Conservation (phyloP, 2,888 invertebrate genomes). For the Boloria euphrosyne region DNA sequence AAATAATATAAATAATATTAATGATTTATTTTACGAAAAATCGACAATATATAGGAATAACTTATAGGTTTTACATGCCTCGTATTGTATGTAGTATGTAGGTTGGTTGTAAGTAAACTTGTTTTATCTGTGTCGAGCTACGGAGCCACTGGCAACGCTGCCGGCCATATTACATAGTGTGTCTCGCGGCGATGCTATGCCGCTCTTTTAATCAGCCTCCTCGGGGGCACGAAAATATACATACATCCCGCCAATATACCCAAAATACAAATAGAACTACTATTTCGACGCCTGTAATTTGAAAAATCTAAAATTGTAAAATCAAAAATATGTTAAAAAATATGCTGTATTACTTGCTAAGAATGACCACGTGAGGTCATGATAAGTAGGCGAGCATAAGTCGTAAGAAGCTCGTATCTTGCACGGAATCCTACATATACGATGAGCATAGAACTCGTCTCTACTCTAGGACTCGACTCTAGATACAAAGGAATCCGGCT, state of each 20-base stretch:
- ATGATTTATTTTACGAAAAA: neutral
- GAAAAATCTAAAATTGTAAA: too few relatives aligned
- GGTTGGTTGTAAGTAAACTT: slow-evolving; percentile 51
- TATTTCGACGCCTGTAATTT: neutral
- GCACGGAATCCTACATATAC: too few relatives aligned
- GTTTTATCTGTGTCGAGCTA: slow-evolving; percentile 52
- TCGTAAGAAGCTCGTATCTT: too few relatives aligned
- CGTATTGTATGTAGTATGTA: slow-evolving; percentile 24
- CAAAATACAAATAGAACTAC: slow-evolving; percentile 11
- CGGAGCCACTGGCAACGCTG: slow-evolving; percentile 41
- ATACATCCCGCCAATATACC: slow-evolving; percentile 43
- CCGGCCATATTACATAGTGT: slow-evolving; percentile 37
- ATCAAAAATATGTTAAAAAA: too few relatives aligned
- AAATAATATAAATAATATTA: too few relatives aligned
- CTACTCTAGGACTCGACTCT: too few relatives aligned
- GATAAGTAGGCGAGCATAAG: too few relatives aligned
- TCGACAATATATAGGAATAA: neutral
- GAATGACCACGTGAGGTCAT: too few relatives aligned
- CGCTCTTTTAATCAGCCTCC: slow-evolving; percentile 59
- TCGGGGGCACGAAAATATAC: slow-evolving; percentile 52
- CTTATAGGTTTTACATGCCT: slow-evolving; percentile 34
- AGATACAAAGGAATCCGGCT: too few relatives aligned
- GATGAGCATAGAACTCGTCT: too few relatives aligned
- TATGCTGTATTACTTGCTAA: too few relatives aligned
- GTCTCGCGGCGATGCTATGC: slow-evolving; percentile 27